Evolutionary conservation across 2,113 vertebrate species (phyloP), one percentile per base, ranked within the genome.

Genomic region (Pycnonotus jocosus): DNA sequence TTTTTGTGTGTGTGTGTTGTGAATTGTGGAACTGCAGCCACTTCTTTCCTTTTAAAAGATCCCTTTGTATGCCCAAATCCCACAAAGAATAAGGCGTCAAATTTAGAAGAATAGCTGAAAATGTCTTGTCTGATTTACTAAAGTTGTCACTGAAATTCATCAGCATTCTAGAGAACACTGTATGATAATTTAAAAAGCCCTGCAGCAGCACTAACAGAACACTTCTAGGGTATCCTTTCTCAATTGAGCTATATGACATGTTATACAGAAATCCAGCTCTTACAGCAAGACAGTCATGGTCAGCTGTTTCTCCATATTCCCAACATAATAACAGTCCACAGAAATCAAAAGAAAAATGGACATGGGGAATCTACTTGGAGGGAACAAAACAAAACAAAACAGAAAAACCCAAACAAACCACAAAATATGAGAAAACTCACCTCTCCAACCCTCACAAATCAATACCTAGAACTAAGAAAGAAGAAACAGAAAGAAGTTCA

Each of bases 41-140:
- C 11, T 53, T 42, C 30, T 65, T 85, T 61, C 23, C 25, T 24
- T 65, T 68, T 38, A n/a, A 81, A 35, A 40, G 28, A 72, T 23
- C 35, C 12, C 21, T 80, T 37, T 42, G 18, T 37, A 60, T n/a
- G 12, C 31, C 24, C 17, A 81, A 92, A 81, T 16, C 3, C 13
- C 42, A 58, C 35, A 70, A 47, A 81, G 66, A 77, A 61, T 77
- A 86, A 80, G 45, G 17, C 28, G 88, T 8, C 31, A 58, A 33
- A 72, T 82, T 73, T 72, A 77, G 86, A 69, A 85, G 37, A 89
- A 65, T 47, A 81, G 81, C 37, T 76, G 61, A 93, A 92, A 95
- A 92, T 27, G 13, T 51, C 77, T 57, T 54, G 21, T 85, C 37
- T 69, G 40, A 90, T 93, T 90, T 76, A 84, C 69, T 76, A 53